Evolutionary conservation across 2,113 vertebrate species (phyloP).

Genomic region (Hippoglossus stenolepis): DNA sequence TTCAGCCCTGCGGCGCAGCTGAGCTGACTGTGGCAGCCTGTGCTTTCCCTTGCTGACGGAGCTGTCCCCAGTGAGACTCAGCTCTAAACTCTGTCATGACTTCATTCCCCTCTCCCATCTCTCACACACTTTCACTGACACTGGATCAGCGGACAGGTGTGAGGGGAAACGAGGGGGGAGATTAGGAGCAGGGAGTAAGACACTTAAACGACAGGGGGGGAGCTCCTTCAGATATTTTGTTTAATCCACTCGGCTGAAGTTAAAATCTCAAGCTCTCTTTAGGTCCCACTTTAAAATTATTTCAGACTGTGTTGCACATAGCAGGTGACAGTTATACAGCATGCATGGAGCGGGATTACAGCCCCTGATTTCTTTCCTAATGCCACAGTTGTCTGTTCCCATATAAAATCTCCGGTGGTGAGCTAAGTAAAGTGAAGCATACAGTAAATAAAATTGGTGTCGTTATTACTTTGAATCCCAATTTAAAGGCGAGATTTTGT

Average conservation of each 20-base stretch:
- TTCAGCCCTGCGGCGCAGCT: slow-evolving; percentile 55
- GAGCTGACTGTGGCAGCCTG: slow-evolving; percentile 57
- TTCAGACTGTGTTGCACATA: no score
- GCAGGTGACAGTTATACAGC: slow-evolving; percentile 12
- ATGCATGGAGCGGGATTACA: background rate
- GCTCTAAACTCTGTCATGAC: slow-evolving; percentile 56
- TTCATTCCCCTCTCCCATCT: slow-evolving; percentile 51
- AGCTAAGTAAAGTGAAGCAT: background rate
- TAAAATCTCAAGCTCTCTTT: slow-evolving; percentile 23
- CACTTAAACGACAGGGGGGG: slow-evolving; percentile 13
- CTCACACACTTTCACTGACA: slow-evolving; percentile 71
- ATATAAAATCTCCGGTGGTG: background rate
- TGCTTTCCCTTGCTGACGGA: slow-evolving; percentile 53
- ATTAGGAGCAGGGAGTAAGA: background rate
- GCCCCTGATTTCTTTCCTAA: background rate
- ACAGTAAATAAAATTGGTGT: background rate
- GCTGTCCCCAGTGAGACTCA: slow-evolving; percentile 59
- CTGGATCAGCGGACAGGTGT: slow-evolving; percentile 71
- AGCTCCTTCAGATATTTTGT: slow-evolving; percentile 29
- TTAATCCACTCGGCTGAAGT: slow-evolving; percentile 33
- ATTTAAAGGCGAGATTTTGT: background rate
- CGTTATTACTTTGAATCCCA: background rate
- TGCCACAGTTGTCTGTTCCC: background rate
- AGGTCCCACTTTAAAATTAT: background rate
- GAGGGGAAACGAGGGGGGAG: slow-evolving; percentile 10